phyloP scores from a whole-genome alignment of 2,888 invertebrate species.

The Papilio demoleus region DNA sequence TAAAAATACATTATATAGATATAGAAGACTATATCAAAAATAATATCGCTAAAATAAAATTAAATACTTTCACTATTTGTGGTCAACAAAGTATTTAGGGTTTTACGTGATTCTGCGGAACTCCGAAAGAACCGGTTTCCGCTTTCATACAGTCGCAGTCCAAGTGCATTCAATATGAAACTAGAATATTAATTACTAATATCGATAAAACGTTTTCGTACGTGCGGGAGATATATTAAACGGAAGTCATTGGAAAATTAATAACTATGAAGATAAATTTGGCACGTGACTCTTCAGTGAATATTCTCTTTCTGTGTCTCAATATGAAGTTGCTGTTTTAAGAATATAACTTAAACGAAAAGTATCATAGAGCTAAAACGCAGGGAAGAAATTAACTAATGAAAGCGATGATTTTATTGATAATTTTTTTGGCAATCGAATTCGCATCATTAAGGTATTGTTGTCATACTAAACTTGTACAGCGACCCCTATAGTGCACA shows the following conservation, averaged over 20 bases:
- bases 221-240: conserved; percentile 34
- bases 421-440: not conserved
- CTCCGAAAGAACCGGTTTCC: conserved; percentile 13
- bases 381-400: not conserved
- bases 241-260: conserved; percentile 34
- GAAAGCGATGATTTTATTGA: not conserved
- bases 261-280: conserved; percentile 34
- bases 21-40: not conserved
- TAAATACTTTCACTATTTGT: conserved; percentile 4
- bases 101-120: conserved; percentile 14
- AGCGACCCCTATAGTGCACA: too few relatives aligned
- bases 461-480: too few relatives aligned
- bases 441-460: too few relatives aligned
- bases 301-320: not conserved
- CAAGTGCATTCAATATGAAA: conserved; percentile 36
- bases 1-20: too few relatives aligned
- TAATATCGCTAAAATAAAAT: not conserved
- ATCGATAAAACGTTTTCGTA: conserved; percentile 35
- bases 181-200: conserved; percentile 38
- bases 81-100: conserved; percentile 23
- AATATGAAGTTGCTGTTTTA: not conserved
- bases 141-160: conserved; percentile 4
- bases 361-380: not conserved
- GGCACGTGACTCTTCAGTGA: conserved; percentile 18
- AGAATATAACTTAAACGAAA: not conserved